These are phyloP conservation scores for Pan troglodytes DNA, from an alignment of 2,113 vertebrate genomes.

Conservation along the genomic window NHGRI_mPanTro3-v2.1_pri NC_086015.1:166751001-166751500, in stretches of 20 bases:
- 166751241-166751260: slow-evolving; percentile 25
- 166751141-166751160: background rate
- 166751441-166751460: slow-evolving; percentile 75
- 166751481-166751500: background rate
- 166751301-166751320: background rate
- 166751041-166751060: background rate
- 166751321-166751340: background rate
- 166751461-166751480: slow-evolving; percentile 57
- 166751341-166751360: background rate
- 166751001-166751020: background rate
- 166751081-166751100: background rate
- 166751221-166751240: background rate
- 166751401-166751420: background rate
- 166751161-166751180: background rate
- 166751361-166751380: background rate
- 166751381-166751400: background rate
- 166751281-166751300: background rate
- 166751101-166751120: background rate
- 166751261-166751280: background rate
- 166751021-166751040: background rate
- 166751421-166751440: slow-evolving; percentile 50
- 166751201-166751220: background rate
- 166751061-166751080: background rate
- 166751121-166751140: background rate
- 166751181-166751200: background rate